Percentiles rank a stretch among this genome's conserved stretches.
Conservation (phyloP, 2,113 vertebrate genomes). For the Salvator merianae region DNA sequence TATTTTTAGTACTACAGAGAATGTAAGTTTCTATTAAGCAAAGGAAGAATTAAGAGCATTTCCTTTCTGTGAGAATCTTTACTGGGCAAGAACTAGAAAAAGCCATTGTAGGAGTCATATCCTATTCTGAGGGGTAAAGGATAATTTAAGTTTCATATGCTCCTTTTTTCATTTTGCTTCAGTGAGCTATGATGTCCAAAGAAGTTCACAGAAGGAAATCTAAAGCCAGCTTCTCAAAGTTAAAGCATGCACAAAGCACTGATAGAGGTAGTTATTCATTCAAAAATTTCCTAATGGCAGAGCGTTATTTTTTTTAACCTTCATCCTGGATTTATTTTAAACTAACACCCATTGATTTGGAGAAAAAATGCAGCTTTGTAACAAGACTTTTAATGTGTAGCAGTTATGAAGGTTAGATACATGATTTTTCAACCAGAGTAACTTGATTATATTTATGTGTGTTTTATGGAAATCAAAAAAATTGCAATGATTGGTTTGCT, state of each 20-base stretch:
- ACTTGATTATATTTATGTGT: not conserved
- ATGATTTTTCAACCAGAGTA: not conserved
- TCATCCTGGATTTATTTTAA: not conserved
- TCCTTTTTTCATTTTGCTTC: not conserved
- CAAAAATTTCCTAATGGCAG: no score
- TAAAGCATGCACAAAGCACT: not conserved
- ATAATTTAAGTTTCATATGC: not conserved
- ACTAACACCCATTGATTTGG: not conserved
- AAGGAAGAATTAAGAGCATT: conserved; percentile 9
- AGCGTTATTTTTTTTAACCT: not conserved
- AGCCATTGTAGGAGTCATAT: not conserved
- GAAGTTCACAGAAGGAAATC: not conserved
- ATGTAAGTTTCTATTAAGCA: not conserved
- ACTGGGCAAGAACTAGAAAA: conserved; percentile 27
- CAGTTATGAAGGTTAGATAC: not conserved
- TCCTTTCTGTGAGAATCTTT: conserved; percentile 11
- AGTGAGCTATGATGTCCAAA: not conserved
- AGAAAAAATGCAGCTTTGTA: not conserved
- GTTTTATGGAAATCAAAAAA: not conserved
- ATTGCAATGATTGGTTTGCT: not conserved
- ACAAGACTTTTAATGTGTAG: not conserved
- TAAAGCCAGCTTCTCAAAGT: not conserved
- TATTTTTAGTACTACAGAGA: not conserved
- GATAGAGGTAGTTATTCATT: not conserved
- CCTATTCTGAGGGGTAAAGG: not conserved